These are phyloP conservation scores for Gastracanthus pulcherrimus DNA, from an alignment of 2,888 invertebrate genomes.

Conservation along the genomic window DNA sequence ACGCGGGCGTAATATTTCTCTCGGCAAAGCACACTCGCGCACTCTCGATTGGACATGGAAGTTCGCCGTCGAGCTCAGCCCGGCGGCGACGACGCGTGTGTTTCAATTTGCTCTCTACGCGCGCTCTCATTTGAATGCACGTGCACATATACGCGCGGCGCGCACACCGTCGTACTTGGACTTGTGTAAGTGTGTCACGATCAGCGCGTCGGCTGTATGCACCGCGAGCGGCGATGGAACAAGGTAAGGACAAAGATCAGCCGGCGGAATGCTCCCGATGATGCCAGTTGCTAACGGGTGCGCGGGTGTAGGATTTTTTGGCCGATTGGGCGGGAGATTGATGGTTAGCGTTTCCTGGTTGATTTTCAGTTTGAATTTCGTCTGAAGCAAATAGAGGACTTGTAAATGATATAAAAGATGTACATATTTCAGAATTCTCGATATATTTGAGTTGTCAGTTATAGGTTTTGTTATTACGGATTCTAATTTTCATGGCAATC, in stretches of 20 bases:
- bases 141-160: not conserved
- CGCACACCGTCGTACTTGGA: not conserved
- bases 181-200: constrained; percentile 28
- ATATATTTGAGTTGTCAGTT: no score
- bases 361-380: no score
- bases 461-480: no score
- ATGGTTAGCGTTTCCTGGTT: no score
- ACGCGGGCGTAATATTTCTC: not conserved
- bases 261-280: not conserved
- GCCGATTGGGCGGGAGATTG: no score
- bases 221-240: no score
- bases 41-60: not conserved
- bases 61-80: constrained; percentile 10
- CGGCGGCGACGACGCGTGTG: not conserved
- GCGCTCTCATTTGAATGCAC: constrained; percentile 14
- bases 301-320: no score
- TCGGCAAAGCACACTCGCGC: not conserved
- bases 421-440: no score
- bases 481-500: no score
- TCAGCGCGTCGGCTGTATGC: not conserved
- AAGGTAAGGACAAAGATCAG: constrained; percentile 12
- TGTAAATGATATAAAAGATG: no score
- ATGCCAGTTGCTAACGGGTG: no score
- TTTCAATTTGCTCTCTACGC: constrained; percentile 25
- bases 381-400: no score